Base-by-base conservation (phyloP, 2,113 vertebrate species). In the Amphiprion ocellaris region DNA sequence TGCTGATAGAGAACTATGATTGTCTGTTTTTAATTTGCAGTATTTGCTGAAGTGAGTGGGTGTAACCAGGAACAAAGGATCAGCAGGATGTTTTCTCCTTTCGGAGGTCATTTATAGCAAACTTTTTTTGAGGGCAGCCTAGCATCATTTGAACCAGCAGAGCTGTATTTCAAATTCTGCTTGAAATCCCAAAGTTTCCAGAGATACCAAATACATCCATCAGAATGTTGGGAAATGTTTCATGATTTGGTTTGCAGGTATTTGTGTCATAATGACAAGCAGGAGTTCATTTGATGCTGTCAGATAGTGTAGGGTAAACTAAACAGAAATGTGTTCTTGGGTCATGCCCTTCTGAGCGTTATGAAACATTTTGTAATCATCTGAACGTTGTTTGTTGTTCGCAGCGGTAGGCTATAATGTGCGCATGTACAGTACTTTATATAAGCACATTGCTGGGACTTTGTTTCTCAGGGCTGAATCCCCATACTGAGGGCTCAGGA, bases 371-470 rank as follows among this genome's bases (percentile, higher is more conserved):
- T 65, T 21, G 66, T 58, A 28, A 56, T 39, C 41, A 46, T 68
- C 2, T 54, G 15, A 39, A 46, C 15, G 73, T 33, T 47, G 30
- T 65, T 66, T 33, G 72, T 23, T 47, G 12, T 56, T 39, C 56
- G 44, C 24, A 10, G 16, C 11, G 5, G 23, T 69, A 2, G 23
- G 44, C 54, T 58, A 5, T 61, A 19, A 49, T 39, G 63, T 76
- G 60, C 21, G 44, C 39, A 24, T 47, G 61, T 46, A 49, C 60
- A 44, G 17, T 37, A 60, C 62, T 61, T 47, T 50, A 56, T 73
- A 79, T 69, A 52, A 69, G 75, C 62, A 84, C 55, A 64, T 89
- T 87, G 88, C 55, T 74, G 47, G 55, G 78, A 69, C 59, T 82
- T 74, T 77, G 60, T 82, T 74, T 82, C 71, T 71, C 46, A 33